These are phyloP conservation scores for Zaprionus obscuricornis DNA, from an alignment of 2,888 invertebrate genomes.

Conservation along the genomic window DNA sequence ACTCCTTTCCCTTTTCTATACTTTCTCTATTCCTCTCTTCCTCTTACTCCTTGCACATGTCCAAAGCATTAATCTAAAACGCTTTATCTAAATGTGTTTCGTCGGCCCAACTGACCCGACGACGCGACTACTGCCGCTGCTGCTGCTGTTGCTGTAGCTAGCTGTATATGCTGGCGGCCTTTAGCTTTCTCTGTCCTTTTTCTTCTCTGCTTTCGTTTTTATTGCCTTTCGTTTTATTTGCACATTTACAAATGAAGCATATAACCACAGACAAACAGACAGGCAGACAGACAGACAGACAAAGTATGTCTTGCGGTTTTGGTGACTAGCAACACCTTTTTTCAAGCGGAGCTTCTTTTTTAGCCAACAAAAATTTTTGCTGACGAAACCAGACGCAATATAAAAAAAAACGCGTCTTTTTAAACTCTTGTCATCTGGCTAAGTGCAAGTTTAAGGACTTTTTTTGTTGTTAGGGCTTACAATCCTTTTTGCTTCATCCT, in stretches of 20 bases:
- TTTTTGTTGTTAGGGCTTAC: not conserved
- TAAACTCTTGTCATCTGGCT: conserved; percentile 51
- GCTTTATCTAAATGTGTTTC: conserved; percentile 72
- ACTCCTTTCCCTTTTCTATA: not conserved
- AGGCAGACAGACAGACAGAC: conserved; percentile 3
- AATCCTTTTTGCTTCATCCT: not conserved
- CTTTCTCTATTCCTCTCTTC: no score
- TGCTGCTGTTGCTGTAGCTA: conserved; percentile 20
- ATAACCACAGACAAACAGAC: conserved; percentile 24
- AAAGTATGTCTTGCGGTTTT: conserved; percentile 45
- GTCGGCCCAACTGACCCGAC: conserved; percentile 31
- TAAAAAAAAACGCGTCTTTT: conserved; percentile 37
- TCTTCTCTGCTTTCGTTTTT: conserved; percentile 45
- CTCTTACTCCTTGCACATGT: conserved; percentile 26
- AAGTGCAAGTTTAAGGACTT: conserved; percentile 61
- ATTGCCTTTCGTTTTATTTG: conserved; percentile 74
- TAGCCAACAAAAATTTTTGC: conserved; percentile 21
- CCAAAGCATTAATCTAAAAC: conserved; percentile 68
- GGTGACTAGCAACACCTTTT: conserved; percentile 58
- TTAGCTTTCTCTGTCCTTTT: conserved; percentile 1
- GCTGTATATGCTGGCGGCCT: conserved; percentile 4
- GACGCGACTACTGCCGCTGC: not conserved
- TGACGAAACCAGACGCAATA: conserved; percentile 20
- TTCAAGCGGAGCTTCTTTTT: conserved; percentile 36
- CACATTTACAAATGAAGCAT: conserved; percentile 71